Conservation (phyloP, 2,888 invertebrate species). For the Yponomeuta evonymella region DNA sequence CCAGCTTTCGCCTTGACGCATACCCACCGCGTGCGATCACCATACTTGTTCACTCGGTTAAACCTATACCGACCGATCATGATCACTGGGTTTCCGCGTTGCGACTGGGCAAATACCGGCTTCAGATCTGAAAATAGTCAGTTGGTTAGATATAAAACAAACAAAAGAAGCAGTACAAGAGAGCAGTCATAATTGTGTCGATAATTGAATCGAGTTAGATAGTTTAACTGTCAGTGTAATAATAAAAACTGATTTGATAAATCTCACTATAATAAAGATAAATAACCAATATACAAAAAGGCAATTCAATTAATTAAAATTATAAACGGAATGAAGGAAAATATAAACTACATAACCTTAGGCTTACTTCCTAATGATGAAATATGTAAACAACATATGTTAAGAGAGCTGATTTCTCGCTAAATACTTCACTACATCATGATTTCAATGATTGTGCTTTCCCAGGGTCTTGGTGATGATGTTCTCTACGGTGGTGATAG, state of each 20-base stretch:
- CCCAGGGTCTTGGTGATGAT: constrained; percentile 66
- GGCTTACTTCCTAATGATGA: no score
- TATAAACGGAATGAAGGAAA: no score
- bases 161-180: background rate
- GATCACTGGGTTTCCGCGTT: constrained; percentile 67
- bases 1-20: constrained; percentile 69
- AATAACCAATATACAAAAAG: background rate
- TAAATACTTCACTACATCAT: background rate
- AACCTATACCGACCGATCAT: constrained; percentile 70
- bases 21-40: constrained; percentile 63
- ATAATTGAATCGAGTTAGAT: no score
- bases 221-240: no score
- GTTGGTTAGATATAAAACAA: background rate
- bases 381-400: no score
- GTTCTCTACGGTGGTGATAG: constrained; percentile 63
- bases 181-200: no score
- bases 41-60: constrained; percentile 66
- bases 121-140: constrained; percentile 55
- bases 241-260: no score
- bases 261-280: background rate
- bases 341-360: no score
- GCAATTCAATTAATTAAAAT: background rate
- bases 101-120: constrained; percentile 65
- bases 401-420: no score
- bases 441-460: constrained; percentile 54